phyloP scores from a whole-genome alignment of 1,140 invertebrate species.

The Episyrphus balteatus region DNA sequence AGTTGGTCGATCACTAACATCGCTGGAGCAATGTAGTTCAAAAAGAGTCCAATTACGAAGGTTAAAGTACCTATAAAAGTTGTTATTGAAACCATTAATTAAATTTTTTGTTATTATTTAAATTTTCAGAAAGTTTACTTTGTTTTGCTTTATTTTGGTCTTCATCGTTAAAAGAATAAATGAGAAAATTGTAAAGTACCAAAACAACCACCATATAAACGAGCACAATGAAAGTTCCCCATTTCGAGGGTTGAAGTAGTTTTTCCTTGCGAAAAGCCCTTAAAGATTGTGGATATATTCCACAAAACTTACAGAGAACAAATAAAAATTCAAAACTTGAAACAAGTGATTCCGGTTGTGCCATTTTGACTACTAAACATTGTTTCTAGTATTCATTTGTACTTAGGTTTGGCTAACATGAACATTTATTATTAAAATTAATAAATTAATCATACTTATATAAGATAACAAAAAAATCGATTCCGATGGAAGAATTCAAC shows the following conservation, averaged over 20 bases:
- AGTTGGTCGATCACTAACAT: constrained; percentile 34
- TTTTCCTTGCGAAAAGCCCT: constrained; percentile 18
- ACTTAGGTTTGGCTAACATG: too few species aligned
- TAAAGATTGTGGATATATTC: constrained; percentile 24
- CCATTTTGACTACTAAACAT: too few species aligned
- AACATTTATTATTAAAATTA: too few species aligned
- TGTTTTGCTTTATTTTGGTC: constrained; percentile 26
- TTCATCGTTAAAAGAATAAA: constrained; percentile 27
- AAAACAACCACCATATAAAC: constrained; percentile 13
- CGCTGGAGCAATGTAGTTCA: constrained; percentile 32
- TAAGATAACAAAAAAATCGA: too few species aligned
- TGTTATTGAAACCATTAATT: background rate
- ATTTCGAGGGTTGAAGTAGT: constrained; percentile 21
- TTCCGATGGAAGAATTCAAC: too few species aligned
- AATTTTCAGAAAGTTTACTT: constrained; percentile 19
- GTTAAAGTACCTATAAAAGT: constrained; percentile 26
- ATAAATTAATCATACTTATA: too few species aligned
- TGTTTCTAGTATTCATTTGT: too few species aligned
- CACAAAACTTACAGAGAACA: constrained; percentile 22
- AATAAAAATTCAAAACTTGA: constrained; percentile 26
- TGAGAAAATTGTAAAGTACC: constrained; percentile 25
- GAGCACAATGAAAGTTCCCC: constrained; percentile 20
- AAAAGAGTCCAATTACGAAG: constrained; percentile 32
- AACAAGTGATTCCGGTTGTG: constrained; percentile 19
- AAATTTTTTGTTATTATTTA: background rate